These are phyloP conservation scores for Eriosoma lanigerum DNA, from an alignment of 1,140 invertebrate genomes.

Conservation along the genomic window DNA sequence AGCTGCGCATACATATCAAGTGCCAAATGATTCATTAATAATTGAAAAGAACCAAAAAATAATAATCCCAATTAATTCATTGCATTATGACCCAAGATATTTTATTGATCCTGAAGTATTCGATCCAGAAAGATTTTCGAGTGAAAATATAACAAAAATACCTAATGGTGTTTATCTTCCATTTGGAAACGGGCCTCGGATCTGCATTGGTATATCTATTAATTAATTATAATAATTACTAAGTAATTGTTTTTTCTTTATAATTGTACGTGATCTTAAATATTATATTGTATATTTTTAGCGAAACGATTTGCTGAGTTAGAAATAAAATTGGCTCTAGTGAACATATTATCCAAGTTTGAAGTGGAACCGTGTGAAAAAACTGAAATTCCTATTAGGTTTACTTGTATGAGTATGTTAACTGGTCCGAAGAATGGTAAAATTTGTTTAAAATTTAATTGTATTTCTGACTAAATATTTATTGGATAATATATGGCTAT, in stretches of 20 bases:
- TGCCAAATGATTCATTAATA: constrained; percentile 63
- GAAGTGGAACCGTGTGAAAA: neutral
- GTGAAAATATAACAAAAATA: constrained; percentile 59
- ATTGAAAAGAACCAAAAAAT: constrained; percentile 66
- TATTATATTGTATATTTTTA: constrained; percentile 53
- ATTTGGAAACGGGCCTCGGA: constrained; percentile 60
- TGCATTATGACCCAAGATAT: constrained; percentile 62
- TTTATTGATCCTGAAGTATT: constrained; percentile 64
- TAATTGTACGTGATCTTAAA: too few relatives aligned
- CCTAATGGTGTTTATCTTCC: constrained; percentile 60
- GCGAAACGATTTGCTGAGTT: neutral
- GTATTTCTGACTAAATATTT: too few relatives aligned
- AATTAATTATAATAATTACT: neutral
- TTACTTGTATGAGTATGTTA: too few relatives aligned
- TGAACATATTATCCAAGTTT: neutral
- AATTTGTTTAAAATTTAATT: too few relatives aligned
- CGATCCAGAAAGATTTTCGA: constrained; percentile 64
- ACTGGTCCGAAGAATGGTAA: too few relatives aligned
- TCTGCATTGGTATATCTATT: neutral
- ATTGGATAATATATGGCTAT: too few relatives aligned
- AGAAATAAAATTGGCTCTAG: constrained; percentile 53
- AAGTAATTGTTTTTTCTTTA: neutral
- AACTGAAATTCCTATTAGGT: too few relatives aligned
- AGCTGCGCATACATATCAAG: constrained; percentile 60
- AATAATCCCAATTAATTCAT: constrained; percentile 64